These are phyloP conservation scores for Acanthornis magna DNA, from an alignment of 2,797 vertebrate genomes.

Conservation along the genomic window DNA sequence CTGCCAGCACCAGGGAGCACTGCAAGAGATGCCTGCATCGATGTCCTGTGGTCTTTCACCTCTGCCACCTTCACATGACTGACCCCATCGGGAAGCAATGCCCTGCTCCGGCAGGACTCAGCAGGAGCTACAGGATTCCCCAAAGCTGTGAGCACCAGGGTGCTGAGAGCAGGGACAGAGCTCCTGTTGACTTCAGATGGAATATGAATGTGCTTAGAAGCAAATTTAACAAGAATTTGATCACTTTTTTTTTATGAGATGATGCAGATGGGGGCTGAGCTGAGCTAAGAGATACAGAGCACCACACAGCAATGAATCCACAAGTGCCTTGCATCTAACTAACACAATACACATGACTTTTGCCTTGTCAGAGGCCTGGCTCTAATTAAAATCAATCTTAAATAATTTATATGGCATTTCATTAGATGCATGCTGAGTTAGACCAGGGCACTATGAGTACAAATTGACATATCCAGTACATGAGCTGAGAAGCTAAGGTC, in stretches of 20 bases:
- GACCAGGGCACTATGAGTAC: background rate
- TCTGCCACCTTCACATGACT: background rate
- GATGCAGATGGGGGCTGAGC: background rate
- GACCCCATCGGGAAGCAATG: background rate
- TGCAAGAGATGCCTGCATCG: background rate
- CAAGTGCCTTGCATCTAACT: background rate
- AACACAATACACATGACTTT: background rate
- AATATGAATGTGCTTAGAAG: background rate
- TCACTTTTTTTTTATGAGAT: background rate
- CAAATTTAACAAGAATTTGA: background rate
- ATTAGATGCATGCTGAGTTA: background rate
- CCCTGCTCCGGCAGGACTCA: background rate
- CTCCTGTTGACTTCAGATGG: background rate
- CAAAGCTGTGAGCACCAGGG: background rate
- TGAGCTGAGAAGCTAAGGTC: background rate
- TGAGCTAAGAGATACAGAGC: background rate
- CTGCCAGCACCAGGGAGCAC: background rate
- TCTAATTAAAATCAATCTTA: conserved; percentile 49
- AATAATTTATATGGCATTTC: conserved; percentile 34
- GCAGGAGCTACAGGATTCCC: background rate
- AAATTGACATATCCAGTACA: background rate
- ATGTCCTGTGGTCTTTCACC: background rate
- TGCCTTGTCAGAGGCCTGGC: background rate
- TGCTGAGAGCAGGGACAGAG: background rate
- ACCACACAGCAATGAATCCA: background rate